A percentile compares a stretch with the other conserved stretches of the same genome.
Conservation (phyloP, 2,113 vertebrate genomes). For the Morone chrysops region DNA sequence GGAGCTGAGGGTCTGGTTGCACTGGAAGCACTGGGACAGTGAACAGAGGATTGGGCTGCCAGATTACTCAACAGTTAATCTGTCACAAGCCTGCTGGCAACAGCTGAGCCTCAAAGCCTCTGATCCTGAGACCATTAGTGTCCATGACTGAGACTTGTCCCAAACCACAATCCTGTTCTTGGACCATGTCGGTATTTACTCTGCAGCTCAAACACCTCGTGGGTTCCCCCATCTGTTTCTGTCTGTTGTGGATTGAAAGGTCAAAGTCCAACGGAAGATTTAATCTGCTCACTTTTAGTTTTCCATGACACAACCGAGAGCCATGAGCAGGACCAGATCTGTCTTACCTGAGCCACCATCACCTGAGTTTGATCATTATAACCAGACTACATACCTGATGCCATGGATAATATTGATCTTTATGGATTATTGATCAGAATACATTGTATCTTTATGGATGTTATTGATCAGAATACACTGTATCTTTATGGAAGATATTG, state of each 20-base stretch:
- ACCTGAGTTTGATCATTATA: background rate
- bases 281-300: slow-evolving; percentile 11
- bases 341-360: background rate
- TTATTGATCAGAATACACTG: no score
- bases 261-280: background rate
- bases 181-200: slow-evolving; percentile 9
- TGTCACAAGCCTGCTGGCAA: slow-evolving; percentile 29
- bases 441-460: no score
- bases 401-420: no score
- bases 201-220: background rate
- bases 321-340: background rate
- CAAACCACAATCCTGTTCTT: slow-evolving; percentile 41
- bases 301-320: background rate
- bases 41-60: background rate
- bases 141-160: slow-evolving; percentile 42
- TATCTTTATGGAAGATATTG: no score
- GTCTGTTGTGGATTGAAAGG: slow-evolving; percentile 7
- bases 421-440: no score
- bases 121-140: slow-evolving; percentile 40
- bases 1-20: no score
- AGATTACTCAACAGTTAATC: slow-evolving; percentile 46
- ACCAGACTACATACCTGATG: background rate
- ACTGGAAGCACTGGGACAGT: no score
- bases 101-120: slow-evolving; percentile 37
- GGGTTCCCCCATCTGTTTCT: slow-evolving; percentile 17